Percentiles rank a stretch among this genome's conserved stretches.
Evolutionary conservation across 53 echinoderm and acorn worm species (phyloP).

Genomic region (Pentamera pediparva): DNA sequence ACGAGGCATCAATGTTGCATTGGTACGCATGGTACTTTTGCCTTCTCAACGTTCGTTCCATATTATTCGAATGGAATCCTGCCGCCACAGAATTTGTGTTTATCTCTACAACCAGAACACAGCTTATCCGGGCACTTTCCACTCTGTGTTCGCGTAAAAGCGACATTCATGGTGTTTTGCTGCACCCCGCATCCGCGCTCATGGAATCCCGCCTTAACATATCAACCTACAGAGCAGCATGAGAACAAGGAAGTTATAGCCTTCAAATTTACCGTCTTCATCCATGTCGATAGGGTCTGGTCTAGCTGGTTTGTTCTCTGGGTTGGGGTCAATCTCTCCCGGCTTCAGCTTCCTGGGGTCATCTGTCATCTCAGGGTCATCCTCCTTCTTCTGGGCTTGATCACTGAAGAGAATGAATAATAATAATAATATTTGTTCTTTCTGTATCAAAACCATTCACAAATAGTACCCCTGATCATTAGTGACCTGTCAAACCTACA

Average conservation of each 20-base stretch:
- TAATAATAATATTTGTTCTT: too few relatives aligned
- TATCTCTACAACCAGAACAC: too few relatives aligned
- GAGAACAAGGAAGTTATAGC: background rate
- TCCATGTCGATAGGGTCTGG: constrained; percentile 57
- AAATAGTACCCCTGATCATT: too few relatives aligned
- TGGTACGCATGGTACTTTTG: too few relatives aligned
- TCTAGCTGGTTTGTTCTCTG: constrained; percentile 96
- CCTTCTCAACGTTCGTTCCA: too few relatives aligned
- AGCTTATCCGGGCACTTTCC: too few relatives aligned
- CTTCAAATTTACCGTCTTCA: constrained; percentile 22
- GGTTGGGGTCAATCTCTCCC: constrained; percentile 98
- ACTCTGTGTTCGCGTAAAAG: too few relatives aligned
- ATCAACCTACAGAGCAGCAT: background rate
- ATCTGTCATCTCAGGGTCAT: constrained; percentile 60
- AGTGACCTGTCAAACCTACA: too few relatives aligned
- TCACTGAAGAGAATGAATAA: constrained; percentile 45
- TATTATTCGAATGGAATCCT: too few relatives aligned
- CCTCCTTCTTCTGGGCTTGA: constrained; percentile 98
- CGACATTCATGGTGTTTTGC: background rate
- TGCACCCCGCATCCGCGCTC: background rate
- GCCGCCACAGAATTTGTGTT: too few relatives aligned
- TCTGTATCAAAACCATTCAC: too few relatives aligned
- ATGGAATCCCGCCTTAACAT: background rate
- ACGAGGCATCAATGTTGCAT: too few relatives aligned
- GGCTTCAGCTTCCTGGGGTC: constrained; percentile 97